phyloP scores from a whole-genome alignment of 2,888 invertebrate species.

The Yponomeuta evonymella region DNA sequence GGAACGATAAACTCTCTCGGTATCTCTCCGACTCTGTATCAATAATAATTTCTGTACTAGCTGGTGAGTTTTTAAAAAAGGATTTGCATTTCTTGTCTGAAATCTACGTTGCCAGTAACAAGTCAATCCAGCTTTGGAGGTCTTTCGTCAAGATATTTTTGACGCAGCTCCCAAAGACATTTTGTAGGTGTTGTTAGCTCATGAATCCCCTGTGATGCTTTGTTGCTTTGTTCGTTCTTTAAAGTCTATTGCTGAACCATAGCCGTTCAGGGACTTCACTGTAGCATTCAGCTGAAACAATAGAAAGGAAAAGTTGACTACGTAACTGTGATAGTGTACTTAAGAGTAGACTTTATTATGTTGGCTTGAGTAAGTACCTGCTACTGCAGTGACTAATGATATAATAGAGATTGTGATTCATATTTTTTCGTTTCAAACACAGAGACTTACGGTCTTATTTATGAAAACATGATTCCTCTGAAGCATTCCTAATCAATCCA shows the following conservation, averaged over 20 bases:
- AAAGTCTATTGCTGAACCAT: slow-evolving; percentile 66
- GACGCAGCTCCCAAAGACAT: slow-evolving; percentile 29
- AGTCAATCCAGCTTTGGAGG: slow-evolving; percentile 21
- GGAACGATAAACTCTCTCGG: neutral
- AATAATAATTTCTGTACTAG: neutral
- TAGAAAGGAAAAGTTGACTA: slow-evolving; percentile 24
- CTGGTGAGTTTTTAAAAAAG: neutral
- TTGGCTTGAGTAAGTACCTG: no score
- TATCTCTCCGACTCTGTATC: neutral
- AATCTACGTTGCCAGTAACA: slow-evolving; percentile 24
- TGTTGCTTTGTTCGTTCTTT: neutral
- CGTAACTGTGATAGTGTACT: neutral
- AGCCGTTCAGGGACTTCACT: slow-evolving; percentile 59
- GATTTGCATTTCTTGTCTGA: slow-evolving; percentile 21
- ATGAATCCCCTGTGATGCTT: neutral
- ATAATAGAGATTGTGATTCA: no score
- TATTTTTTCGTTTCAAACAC: no score
- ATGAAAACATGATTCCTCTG: no score
- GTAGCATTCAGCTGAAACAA: slow-evolving; percentile 68
- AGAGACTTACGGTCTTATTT: no score
- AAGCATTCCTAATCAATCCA: no score
- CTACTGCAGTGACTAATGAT: no score
- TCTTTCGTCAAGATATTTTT: slow-evolving; percentile 43
- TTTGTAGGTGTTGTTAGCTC: slow-evolving; percentile 10
- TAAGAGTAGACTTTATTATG: no score